Base-by-base conservation (phyloP, 1,140 invertebrate species). In the Megalonaias nervosa region DNA sequence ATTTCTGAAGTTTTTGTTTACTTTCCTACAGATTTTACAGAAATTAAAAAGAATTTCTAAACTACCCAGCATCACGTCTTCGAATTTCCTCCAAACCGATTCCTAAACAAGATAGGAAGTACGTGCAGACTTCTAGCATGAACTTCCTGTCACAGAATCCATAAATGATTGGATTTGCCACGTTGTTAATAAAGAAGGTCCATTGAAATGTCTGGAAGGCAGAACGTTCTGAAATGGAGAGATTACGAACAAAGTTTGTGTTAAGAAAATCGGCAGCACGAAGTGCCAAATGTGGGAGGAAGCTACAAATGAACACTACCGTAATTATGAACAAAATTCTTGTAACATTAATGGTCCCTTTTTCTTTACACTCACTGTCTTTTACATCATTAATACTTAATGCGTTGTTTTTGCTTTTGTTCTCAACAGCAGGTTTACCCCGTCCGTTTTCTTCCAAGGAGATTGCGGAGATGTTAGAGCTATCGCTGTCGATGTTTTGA, bases 141-240 rank as follows among this genome's bases (percentile, higher is more conserved):
- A 77, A 77, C 48, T 77, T 71, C 19, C 60, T 6, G 58, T 71
- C 69, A 66, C 59, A 77, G 19, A 71, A 64, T 21, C 57, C 26
- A 59, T 77, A 77, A 38, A 77, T 60, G 67, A 77, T 57, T 17
- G 75, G 75, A 59, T 77, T 77, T 14, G 62, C 69, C 23, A 77
- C 61, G 59, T 77, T 77, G 26, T 71, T 77, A 16, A 77, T 55
- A 23, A 77, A 67, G 58, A 77, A 77, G 48, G 48, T 71, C 23
- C 75, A 59, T 2, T 66, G 61, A 21, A 77, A 77, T 9, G 71
- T 19, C 58, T 77, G 75, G 48, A 71, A 77, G 6, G 38, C 21
- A 48, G 61, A 65, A 23, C 21, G 9, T 31, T 71, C 13, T 21
- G 38, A 16, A 58, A 59, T 23, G 55, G 21, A 66, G 38, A 77